phyloP scores from a whole-genome alignment of 2,797 vertebrate species.

The Trachops cirrhosus region DNA sequence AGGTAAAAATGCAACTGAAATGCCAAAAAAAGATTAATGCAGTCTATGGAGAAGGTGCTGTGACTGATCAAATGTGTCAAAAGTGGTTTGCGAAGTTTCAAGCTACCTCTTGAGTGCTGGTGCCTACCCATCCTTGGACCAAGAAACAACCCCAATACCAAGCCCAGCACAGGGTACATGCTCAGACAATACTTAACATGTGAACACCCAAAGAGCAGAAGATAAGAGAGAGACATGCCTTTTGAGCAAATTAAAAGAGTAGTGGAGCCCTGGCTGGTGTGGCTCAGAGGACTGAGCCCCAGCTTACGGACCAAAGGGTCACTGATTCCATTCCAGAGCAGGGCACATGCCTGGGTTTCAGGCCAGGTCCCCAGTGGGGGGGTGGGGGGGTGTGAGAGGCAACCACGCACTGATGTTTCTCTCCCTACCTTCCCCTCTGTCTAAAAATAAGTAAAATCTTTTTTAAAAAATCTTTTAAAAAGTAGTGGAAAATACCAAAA shows the following conservation, averaged over 20 bases:
- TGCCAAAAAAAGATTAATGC: background rate
- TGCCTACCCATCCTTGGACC: background rate
- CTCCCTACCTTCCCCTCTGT: too few species aligned
- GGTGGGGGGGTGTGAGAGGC: too few species aligned
- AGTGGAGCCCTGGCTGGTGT: too few species aligned
- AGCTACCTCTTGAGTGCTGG: background rate
- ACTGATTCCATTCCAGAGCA: too few species aligned
- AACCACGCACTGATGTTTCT: too few species aligned
- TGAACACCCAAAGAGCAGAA: background rate
- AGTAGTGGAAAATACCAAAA: background rate
- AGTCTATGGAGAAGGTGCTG: background rate
- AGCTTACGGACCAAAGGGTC: too few species aligned
- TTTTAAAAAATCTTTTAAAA: too few species aligned
- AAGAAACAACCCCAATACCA: background rate
- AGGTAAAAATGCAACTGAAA: background rate
- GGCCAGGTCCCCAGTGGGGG: too few species aligned
- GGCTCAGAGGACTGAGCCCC: too few species aligned
- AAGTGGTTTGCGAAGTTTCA: background rate
- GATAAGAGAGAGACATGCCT: background rate
- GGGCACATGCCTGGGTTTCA: too few species aligned
- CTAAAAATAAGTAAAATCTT: too few species aligned
- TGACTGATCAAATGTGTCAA: background rate
- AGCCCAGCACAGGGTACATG: background rate
- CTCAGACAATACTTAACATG: background rate
- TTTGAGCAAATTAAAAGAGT: background rate